Base-by-base conservation (phyloP, 2,888 invertebrate genomes). In the Mythimna albipuncta region DNA sequence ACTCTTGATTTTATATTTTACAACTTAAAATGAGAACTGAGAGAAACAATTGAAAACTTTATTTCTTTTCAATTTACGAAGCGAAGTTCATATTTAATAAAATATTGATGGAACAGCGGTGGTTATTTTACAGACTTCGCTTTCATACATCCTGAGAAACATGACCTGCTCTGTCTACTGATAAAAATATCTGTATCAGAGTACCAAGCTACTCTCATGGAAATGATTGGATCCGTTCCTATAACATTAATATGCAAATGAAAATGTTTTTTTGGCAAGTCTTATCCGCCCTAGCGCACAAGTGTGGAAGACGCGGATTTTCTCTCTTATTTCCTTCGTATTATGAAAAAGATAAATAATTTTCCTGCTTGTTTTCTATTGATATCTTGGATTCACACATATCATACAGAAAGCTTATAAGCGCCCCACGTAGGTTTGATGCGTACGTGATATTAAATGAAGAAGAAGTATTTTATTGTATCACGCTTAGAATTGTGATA, bases 1-100 rank as follows among this genome's bases (percentile, higher is more conserved):
- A 87, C 80, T 85, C 75, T 76, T 81, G 72, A 82, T 79, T 79
- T 72, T 83, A 64, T 59, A 75, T 72, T 73, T 66, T 70, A 81
- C 61, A 59, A 65, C 47, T 67, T 32, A 16, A 55, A 57, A 64
- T 64, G 19, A 47, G 16, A 47, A 47, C 16, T 47, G 16, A 16
- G 47, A 47, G 16, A 47, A 47, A 47, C 16, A 47, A 47, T 68
- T 65, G 41, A 69, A 59, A 82, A 79, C 54, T 69, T 64, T 47
- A 66, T 68, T 50, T 63, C 44, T 69, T 54, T 35, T 62, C n/a
- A 4, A 68, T 47, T 57, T 58, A 69, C 41, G 57, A 47, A 64
- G 21, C 44, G 38, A 9, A 50, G 50, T 73, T 68, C 6, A 52
- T 65, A 55, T 67, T 52, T 58, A 47, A 68, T 74, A 16, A 59